Evolutionary conservation across 1,140 invertebrate genomes (phyloP).

Genomic region (Adoxophyes honmai): DNA sequence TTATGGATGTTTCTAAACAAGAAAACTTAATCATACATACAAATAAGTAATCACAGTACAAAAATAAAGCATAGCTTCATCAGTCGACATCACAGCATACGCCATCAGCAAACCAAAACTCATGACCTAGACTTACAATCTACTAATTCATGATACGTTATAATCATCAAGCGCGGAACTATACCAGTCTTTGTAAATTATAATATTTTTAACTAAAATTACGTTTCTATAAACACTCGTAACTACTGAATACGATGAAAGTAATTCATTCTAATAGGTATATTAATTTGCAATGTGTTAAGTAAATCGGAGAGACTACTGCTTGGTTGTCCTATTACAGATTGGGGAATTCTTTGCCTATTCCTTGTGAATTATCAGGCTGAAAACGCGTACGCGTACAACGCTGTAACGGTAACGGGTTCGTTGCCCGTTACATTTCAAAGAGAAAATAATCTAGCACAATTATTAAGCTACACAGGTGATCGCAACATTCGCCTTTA

Average conservation of each 20-base stretch:
- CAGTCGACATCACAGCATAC: slow-evolving; percentile 68
- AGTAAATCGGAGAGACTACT: background rate
- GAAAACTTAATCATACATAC: slow-evolving; percentile 58
- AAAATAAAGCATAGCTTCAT: slow-evolving; percentile 73
- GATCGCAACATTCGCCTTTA: background rate
- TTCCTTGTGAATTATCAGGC: too few relatives aligned
- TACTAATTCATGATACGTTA: slow-evolving; percentile 17
- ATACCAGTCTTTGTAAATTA: slow-evolving; percentile 15
- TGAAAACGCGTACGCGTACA: too few relatives aligned
- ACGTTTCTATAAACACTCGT: background rate
- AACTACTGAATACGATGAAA: background rate
- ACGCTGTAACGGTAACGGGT: too few relatives aligned
- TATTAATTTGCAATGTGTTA: too few relatives aligned
- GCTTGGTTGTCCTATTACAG: background rate
- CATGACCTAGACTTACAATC: slow-evolving; percentile 20
- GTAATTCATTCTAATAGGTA: background rate
- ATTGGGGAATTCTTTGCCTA: too few relatives aligned
- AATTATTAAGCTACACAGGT: background rate
- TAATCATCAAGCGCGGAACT: slow-evolving; percentile 5
- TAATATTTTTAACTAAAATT: slow-evolving; percentile 15
- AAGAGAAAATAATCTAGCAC: background rate
- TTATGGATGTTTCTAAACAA: slow-evolving; percentile 29
- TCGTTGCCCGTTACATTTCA: too few relatives aligned
- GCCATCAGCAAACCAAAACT: slow-evolving; percentile 54
- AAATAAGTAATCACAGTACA: slow-evolving; percentile 70